Evolutionary conservation across 1,140 invertebrate genomes (phyloP), one percentile per base, ranked within the genome.

Genomic region (Sesamia nonagrioides): DNA sequence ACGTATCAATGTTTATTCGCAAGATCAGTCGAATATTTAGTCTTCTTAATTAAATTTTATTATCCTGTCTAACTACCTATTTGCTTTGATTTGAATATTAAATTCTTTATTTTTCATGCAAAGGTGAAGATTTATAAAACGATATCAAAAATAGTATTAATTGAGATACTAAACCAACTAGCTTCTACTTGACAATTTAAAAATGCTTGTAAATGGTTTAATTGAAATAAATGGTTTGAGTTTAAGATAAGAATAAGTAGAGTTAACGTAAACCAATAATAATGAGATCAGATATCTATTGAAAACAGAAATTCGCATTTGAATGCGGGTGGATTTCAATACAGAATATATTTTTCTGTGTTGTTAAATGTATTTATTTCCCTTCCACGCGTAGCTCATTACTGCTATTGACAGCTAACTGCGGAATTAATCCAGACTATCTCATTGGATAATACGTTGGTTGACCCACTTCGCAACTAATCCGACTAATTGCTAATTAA

Each of bases 401-500:
- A 63, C 72, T 78, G 82, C 75, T 72, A 80, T 75, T 78, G 82
- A 83, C 82, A 80, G 78, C 61, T 15, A 56, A 61, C 18, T 80
- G 66, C 40, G 40, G 66, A 76, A 76, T 75, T 58, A 74, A 80
- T 76, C 58, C 52, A 75, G 63, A 61, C 68, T 75, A 75, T 75
- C 58, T 69, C 40, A 15, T 66, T 79, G 68, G 72, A 66, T 77
- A 79, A 77, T 76, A 74, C 54, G 77, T 56, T 56, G 45, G 50
- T 69, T 84, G 82, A 81, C 82, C 82, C 79, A 84, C 77, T 84
- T 84, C 50, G 13, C 17, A 40, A 77, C 71, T 61, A 79, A 71
- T 77, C 61, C 74, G 48, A 66, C 68, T 71, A 77, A 75, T 72
- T 76, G 77, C 71, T 78, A 75, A 82, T 77, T 79, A 71, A 75